Conservation (phyloP, 1,140 invertebrate genomes). For the Pseudachorutes palmiensis region DNA sequence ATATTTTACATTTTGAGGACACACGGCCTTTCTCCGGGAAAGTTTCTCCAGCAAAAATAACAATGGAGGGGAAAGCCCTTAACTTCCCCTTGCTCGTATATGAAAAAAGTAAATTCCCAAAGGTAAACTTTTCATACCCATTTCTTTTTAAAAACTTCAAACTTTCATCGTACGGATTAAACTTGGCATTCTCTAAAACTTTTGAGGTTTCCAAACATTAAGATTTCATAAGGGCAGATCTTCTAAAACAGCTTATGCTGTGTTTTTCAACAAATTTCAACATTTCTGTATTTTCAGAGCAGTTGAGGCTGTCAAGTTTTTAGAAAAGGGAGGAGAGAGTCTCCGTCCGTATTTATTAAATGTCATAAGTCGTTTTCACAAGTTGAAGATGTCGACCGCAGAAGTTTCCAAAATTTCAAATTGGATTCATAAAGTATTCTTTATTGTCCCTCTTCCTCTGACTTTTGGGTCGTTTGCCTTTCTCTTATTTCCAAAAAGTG, state of each 20-base stretch:
- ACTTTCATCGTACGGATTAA: no score
- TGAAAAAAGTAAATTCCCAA: neutral
- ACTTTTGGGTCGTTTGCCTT: neutral
- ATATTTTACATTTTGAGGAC: constrained; percentile 8
- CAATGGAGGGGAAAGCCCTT: neutral
- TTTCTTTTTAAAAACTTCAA: no score
- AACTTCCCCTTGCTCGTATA: no score
- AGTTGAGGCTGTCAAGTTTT: neutral
- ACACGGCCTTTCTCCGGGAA: neutral
- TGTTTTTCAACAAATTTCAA: no score
- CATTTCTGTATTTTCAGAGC: neutral
- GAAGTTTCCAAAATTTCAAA: constrained; percentile 30
- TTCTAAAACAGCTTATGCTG: no score
- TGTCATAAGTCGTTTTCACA: constrained; percentile 23
- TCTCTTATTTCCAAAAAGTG: constrained; percentile 11
- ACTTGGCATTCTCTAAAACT: no score
- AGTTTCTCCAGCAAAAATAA: no score
- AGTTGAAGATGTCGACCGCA: constrained; percentile 34
- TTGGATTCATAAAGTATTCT: constrained; percentile 2
- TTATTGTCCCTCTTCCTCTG: neutral
- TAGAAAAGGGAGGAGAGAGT: constrained; percentile 14
- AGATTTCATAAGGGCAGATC: no score
- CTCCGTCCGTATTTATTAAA: constrained; percentile 27
- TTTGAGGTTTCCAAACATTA: no score
- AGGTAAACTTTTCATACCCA: neutral